These are phyloP conservation scores for Heliconius hewitsoni DNA, from an alignment of 1,140 invertebrate genomes.

Conservation along the genomic window DNA sequence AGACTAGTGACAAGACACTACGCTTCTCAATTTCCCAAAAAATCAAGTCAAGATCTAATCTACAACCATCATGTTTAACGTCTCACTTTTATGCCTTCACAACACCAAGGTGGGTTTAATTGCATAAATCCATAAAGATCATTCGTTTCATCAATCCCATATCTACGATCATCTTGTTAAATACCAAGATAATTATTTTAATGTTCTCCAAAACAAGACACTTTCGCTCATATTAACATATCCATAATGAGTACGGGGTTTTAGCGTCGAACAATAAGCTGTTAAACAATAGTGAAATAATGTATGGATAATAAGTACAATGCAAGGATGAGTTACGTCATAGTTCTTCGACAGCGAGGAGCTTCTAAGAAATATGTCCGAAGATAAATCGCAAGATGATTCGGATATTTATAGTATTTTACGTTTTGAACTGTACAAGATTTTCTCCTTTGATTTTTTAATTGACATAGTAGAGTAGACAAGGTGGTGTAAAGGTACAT, in stretches of 20 bases:
- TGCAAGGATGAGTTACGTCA: slow-evolving; percentile 8
- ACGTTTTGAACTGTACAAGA: too few species aligned
- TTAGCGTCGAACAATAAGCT: slow-evolving; percentile 28
- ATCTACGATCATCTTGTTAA: slow-evolving; percentile 22
- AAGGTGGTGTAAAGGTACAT: too few species aligned
- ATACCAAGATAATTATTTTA: slow-evolving; percentile 33
- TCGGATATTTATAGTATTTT: background rate
- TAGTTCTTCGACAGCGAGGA: background rate
- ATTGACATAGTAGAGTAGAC: too few species aligned
- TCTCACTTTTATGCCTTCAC: too few species aligned
- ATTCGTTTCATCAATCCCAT: background rate
- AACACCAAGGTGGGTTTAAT: too few species aligned
- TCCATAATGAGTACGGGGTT: slow-evolving; percentile 15
- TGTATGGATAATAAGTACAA: background rate
- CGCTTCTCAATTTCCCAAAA: too few species aligned
- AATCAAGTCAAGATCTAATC: too few species aligned
- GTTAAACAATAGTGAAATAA: slow-evolving; percentile 18
- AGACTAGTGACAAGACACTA: too few species aligned
- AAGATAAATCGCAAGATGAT: background rate
- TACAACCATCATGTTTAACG: too few species aligned
- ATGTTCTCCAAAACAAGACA: slow-evolving; percentile 24
- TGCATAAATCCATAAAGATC: background rate
- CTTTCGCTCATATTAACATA: slow-evolving; percentile 34
- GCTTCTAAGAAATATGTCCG: background rate
- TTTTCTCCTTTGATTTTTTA: too few species aligned